Percentiles rank a stretch among this genome's conserved stretches.
Conservation (phyloP, 2,797 vertebrate species). For the Lates japonicus region DNA sequence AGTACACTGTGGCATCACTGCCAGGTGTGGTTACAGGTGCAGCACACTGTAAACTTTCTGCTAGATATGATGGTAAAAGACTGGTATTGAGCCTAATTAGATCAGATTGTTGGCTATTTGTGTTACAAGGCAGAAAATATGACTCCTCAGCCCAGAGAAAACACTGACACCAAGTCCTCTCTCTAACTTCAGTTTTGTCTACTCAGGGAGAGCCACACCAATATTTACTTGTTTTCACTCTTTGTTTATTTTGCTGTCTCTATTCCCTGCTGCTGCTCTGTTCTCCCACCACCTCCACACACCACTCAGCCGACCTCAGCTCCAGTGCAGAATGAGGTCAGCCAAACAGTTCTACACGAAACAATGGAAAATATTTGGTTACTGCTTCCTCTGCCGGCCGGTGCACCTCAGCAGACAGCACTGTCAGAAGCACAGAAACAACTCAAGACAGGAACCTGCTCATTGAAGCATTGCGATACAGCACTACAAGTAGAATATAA, state of each 20-base stretch:
- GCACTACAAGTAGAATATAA: background rate
- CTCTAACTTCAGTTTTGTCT: background rate
- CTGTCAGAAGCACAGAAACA: conserved; percentile 10
- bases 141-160: background rate
- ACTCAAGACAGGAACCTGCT: conserved; percentile 1
- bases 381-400: conserved; percentile 47
- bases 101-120: background rate
- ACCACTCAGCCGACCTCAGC: conserved; percentile 18
- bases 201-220: background rate
- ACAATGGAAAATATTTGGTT: conserved; percentile 62
- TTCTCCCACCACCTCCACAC: conserved; percentile 32
- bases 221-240: conserved; percentile 16
- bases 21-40: background rate
- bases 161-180: background rate
- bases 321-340: conserved; percentile 41
- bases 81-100: background rate
- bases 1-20: background rate
- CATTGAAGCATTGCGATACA: background rate
- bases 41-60: background rate
- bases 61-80: background rate
- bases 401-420: conserved; percentile 7
- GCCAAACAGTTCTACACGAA: conserved; percentile 52
- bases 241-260: conserved; percentile 10
- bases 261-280: background rate
- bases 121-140: background rate